These are phyloP conservation scores for Ancistrus triradiatus DNA, from an alignment of 2,113 vertebrate species.

Conservation along the genomic window DNA sequence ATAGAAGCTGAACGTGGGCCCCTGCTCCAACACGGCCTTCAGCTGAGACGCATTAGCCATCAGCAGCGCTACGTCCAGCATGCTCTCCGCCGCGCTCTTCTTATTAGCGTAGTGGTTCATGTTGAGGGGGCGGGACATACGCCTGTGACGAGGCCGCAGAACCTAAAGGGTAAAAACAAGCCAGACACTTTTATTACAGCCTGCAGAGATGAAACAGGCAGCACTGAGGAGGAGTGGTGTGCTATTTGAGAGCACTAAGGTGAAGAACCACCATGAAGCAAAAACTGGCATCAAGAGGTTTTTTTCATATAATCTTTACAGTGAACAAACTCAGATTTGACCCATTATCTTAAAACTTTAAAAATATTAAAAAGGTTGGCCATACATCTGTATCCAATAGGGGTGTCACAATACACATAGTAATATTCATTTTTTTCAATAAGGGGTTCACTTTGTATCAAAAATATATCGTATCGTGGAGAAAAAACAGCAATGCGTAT, in stretches of 20 bases:
- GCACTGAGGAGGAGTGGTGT: neutral
- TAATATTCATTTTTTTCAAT: too few species aligned
- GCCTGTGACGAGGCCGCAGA: neutral
- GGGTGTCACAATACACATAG: too few species aligned
- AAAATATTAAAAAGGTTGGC: too few species aligned
- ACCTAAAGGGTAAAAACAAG: conserved; percentile 45
- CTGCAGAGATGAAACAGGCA: neutral
- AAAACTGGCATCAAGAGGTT: too few species aligned
- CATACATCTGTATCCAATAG: too few species aligned
- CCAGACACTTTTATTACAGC: conserved; percentile 15
- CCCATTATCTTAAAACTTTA: too few species aligned
- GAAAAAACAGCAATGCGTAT: too few species aligned
- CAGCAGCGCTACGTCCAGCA: conserved; percentile 93
- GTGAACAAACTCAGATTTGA: too few species aligned
- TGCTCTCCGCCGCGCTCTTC: conserved; percentile 94
- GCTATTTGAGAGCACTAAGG: neutral
- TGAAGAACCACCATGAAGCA: neutral
- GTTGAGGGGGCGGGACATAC: conserved; percentile 69
- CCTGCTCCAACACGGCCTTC: conserved; percentile 88
- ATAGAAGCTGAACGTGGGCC: conserved; percentile 77
- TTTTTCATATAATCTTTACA: too few species aligned
- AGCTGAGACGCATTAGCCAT: conserved; percentile 97
- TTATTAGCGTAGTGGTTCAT: conserved; percentile 96
- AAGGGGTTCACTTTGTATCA: too few species aligned
- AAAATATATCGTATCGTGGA: too few species aligned